Conservation (phyloP, 2,888 invertebrate genomes). For the Platerodrilus igneus region DNA sequence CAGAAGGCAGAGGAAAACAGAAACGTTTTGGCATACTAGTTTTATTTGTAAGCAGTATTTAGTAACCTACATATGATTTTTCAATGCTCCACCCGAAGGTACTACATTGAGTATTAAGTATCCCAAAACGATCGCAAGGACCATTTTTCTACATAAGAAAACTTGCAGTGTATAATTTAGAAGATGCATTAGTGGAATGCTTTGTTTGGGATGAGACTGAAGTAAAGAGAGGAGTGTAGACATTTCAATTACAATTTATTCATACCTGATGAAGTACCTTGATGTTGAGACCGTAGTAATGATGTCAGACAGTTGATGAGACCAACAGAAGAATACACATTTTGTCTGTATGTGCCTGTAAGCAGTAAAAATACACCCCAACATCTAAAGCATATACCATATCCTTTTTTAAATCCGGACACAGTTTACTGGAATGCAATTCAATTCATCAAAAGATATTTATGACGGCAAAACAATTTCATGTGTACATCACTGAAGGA, state of each 20-base stretch:
- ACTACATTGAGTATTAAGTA: too few relatives aligned
- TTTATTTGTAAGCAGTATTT: too few relatives aligned
- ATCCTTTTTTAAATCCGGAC: neutral
- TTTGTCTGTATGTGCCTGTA: neutral
- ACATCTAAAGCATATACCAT: neutral
- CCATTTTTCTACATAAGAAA: too few relatives aligned
- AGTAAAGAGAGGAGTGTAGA: neutral
- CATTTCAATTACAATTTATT: neutral
- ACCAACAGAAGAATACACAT: neutral
- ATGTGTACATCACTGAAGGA: neutral
- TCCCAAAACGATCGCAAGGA: too few relatives aligned
- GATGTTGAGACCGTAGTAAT: neutral
- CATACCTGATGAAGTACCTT: neutral
- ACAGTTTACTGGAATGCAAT: neutral
- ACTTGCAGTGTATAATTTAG: neutral
- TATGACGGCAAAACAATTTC: neutral
- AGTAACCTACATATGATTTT: too few relatives aligned
- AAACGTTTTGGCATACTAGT: neutral
- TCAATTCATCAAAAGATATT: neutral
- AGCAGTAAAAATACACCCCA: neutral
- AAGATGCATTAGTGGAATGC: neutral
- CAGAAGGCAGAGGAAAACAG: too few relatives aligned
- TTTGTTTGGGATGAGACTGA: slow-evolving; percentile 2
- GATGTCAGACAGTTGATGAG: neutral
- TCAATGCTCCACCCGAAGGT: too few relatives aligned